phyloP scores from a whole-genome alignment of 2,113 vertebrate genomes.

The Pitta sordida region DNA sequence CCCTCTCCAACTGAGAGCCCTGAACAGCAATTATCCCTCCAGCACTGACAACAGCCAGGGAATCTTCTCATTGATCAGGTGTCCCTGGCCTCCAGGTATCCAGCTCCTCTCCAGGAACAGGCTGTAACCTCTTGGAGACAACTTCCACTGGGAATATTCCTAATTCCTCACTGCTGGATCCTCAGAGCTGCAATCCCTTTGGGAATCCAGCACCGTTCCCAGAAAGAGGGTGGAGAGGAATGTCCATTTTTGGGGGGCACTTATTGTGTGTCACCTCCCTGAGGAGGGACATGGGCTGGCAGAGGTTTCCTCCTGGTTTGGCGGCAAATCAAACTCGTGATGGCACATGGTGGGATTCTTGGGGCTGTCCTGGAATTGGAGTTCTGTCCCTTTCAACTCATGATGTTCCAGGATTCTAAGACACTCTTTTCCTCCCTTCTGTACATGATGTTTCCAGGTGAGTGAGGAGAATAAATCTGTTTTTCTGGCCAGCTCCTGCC shows the following conservation, averaged over 20 bases:
- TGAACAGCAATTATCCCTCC: neutral
- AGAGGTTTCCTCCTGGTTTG: neutral
- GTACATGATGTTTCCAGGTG: accelerated
- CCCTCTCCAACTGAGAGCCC: neutral
- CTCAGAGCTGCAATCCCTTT: neutral
- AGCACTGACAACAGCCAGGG: neutral
- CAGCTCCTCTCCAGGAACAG: neutral
- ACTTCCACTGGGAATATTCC: neutral
- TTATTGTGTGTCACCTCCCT: accelerated
- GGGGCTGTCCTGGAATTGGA: neutral
- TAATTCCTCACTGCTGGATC: neutral
- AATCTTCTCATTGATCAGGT: neutral
- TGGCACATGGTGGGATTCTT: no score
- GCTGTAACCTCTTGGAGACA: neutral
- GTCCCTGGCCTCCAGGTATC: accelerated
- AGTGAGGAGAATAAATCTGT: neutral
- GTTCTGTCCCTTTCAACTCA: neutral
- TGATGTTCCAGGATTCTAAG: neutral
- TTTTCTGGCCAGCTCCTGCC: neutral
- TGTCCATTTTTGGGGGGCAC: neutral
- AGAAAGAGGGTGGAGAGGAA: neutral
- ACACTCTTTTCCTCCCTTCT: neutral
- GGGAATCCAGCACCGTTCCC: neutral
- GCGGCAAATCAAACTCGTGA: neutral
- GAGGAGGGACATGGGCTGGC: neutral